Evolutionary conservation across 2,888 invertebrate species (phyloP).

Genomic region (Cosmia trapezina): DNA sequence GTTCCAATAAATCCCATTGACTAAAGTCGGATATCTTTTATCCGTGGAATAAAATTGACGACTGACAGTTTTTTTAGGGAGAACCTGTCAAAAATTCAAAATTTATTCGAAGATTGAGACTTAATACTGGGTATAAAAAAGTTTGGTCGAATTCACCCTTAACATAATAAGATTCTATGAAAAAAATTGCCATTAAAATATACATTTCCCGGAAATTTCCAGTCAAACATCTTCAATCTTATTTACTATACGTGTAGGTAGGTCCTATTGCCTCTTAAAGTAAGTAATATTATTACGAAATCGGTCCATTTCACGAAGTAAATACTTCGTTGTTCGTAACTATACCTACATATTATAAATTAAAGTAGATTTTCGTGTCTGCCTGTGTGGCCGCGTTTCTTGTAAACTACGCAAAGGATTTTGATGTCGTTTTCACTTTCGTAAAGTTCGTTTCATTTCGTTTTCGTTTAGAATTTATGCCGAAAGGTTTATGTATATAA

Average conservation of each 20-base stretch:
- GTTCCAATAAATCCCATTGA: conserved; percentile 7
- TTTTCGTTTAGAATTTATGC: background rate
- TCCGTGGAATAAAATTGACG: no score
- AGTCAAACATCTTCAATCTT: conserved; percentile 26
- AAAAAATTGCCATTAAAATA: conserved; percentile 28
- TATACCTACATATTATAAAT: background rate
- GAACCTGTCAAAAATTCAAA: no score
- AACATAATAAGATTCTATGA: background rate
- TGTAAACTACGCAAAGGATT: background rate
- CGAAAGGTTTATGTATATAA: background rate
- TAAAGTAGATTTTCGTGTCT: background rate
- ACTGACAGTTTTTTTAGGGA: no score
- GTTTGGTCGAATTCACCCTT: no score
- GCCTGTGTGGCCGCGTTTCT: background rate
- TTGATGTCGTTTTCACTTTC: background rate
- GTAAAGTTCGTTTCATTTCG: no score
- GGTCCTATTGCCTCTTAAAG: background rate
- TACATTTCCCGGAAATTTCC: conserved; percentile 43
- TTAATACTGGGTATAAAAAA: no score
- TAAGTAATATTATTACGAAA: background rate
- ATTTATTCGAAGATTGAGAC: no score
- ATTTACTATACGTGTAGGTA: background rate
- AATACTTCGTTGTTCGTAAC: background rate
- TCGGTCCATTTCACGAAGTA: background rate
- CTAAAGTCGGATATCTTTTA: no score